These are phyloP conservation scores for Lysandra bellargus DNA, from an alignment of 2,888 invertebrate species.

Conservation along the genomic window DNA sequence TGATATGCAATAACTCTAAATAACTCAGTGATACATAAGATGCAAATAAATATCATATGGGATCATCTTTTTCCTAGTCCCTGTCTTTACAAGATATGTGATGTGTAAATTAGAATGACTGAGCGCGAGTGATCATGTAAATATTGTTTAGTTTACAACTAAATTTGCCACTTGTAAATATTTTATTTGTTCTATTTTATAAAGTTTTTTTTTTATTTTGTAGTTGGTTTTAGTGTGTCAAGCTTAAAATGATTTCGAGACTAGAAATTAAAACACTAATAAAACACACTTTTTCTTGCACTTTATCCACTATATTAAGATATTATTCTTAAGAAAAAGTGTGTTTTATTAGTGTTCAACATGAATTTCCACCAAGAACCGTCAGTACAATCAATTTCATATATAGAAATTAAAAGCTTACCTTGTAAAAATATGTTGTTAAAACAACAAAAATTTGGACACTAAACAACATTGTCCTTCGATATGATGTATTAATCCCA, in stretches of 20 bases:
- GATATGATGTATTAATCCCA: background rate
- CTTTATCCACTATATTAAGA: no score
- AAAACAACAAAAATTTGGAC: background rate
- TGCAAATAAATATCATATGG: no score
- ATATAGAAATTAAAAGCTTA: no score
- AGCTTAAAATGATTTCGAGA: background rate
- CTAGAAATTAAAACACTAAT: background rate
- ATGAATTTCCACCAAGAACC: no score
- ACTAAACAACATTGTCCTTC: background rate
- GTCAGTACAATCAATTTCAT: no score
- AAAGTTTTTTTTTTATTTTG: background rate
- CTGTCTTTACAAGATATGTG: background rate
- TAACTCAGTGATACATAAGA: background rate
- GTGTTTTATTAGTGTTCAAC: no score
- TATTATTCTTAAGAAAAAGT: no score
- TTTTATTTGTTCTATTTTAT: background rate
- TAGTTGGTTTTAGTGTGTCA: background rate
- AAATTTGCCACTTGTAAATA: slow-evolving; percentile 21
- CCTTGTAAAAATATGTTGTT: background rate
- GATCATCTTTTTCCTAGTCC: background rate
- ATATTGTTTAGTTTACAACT: background rate
- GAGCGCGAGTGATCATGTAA: slow-evolving; percentile 8
- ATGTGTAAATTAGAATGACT: background rate
- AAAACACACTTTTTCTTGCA: no score
- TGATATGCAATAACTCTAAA: background rate